A percentile compares a stretch with the other conserved stretches of the same genome.
phyloP scores from a whole-genome alignment of 2,888 invertebrate species.

The Ceriagrion tenellum region DNA sequence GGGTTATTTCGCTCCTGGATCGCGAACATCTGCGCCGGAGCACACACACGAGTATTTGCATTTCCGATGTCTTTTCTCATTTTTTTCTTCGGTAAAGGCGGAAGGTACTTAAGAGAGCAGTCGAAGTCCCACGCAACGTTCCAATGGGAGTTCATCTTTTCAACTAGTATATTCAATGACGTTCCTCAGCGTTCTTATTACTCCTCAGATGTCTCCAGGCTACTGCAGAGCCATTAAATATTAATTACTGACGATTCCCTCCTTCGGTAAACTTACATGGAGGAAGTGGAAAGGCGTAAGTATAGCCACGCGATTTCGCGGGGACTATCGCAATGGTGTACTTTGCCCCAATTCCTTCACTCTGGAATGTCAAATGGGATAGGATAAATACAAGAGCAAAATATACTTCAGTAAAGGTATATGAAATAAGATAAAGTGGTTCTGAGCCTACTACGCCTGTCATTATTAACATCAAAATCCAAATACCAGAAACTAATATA shows the following conservation, averaged over 20 bases:
- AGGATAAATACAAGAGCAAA: too few species aligned
- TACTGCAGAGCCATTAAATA: not conserved
- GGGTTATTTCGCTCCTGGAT: constrained; percentile 20
- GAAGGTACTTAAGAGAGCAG: not conserved
- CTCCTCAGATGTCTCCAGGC: not conserved
- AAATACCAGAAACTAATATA: too few species aligned
- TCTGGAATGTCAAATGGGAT: too few species aligned
- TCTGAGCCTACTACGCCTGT: too few species aligned
- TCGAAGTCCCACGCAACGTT: not conserved
- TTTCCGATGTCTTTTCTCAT: not conserved
- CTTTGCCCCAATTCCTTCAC: too few species aligned
- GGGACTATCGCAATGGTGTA: too few species aligned
- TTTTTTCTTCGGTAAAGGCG: not conserved
- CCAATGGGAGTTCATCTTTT: not conserved
- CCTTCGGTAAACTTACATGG: not conserved
- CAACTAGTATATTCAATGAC: not conserved
- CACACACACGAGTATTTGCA: not conserved
- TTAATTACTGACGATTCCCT: not conserved
- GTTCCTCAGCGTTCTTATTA: not conserved
- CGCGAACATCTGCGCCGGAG: constrained; percentile 35
- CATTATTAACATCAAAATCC: too few species aligned
- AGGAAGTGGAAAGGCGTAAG: too few species aligned
- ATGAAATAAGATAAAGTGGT: too few species aligned
- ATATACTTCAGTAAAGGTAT: too few species aligned
- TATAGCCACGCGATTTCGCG: too few species aligned